These are phyloP conservation scores for Rhizomys pruinosus DNA, from an alignment of 2,113 vertebrate genomes.

Conservation along the genomic window DNA sequence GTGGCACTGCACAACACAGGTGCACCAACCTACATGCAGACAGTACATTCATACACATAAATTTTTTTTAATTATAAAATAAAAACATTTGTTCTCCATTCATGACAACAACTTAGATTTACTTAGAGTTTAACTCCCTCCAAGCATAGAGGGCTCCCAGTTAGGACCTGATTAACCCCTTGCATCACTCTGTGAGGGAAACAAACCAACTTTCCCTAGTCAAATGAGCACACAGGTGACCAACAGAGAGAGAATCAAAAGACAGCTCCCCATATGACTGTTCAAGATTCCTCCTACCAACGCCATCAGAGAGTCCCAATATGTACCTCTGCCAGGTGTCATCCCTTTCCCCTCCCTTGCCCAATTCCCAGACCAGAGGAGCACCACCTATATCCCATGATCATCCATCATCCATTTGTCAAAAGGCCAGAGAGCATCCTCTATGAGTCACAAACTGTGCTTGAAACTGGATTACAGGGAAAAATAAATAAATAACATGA, in stretches of 20 bases:
- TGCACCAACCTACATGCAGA: no score
- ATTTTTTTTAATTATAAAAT: no score
- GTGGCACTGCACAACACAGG: no score
- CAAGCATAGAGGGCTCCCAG: neutral
- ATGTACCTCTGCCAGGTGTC: neutral
- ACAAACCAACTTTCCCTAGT: neutral
- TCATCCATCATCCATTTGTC: neutral
- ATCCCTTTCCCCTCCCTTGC: neutral
- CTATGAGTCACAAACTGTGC: neutral
- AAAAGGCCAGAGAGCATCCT: neutral
- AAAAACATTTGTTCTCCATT: conserved; percentile 42
- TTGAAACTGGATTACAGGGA: neutral
- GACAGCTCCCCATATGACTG: neutral
- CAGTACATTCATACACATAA: no score
- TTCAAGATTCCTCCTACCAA: neutral
- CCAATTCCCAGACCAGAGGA: neutral
- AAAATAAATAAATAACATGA: neutral
- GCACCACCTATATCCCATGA: neutral
- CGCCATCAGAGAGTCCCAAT: neutral
- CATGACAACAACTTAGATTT: conserved; percentile 1
- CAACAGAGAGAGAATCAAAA: neutral
- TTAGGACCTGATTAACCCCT: conserved; percentile 16
- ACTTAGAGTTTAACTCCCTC: neutral
- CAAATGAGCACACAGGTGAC: neutral
- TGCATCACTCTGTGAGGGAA: neutral